phyloP scores from a whole-genome alignment of 92 coral and sea anemone species.

The Zoanthus sociatus region DNA sequence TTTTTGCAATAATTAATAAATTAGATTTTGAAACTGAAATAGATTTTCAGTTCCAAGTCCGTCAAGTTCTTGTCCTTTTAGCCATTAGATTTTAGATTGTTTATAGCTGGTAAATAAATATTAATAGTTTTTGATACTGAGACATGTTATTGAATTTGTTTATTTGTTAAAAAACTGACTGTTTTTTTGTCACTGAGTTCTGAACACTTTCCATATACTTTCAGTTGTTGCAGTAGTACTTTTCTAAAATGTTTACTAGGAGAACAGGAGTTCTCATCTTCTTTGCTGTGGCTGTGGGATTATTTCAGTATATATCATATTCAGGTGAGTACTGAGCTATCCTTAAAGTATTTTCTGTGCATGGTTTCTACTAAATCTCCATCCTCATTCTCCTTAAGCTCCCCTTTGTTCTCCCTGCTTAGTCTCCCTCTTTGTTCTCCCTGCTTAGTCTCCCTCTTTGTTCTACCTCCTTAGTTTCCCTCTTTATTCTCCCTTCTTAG shows the following conservation, averaged over 20 bases:
- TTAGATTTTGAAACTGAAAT: no score
- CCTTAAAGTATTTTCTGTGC: neutral
- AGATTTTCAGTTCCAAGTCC: no score
- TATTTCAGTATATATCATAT: conserved; percentile 40
- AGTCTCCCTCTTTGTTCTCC: neutral
- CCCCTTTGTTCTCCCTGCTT: neutral
- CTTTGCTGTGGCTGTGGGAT: conserved; percentile 12
- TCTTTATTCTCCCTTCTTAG: no score
- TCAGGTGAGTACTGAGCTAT: conserved; percentile 49
- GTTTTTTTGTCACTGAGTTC: neutral
- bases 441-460: neutral
- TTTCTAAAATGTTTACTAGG: conserved; percentile 38
- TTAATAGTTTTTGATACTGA: no score
- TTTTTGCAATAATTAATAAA: no score
- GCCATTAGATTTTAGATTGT: no score
- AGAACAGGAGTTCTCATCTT: conserved; percentile 34
- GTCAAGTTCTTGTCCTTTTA: no score
- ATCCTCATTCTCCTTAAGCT: neutral
- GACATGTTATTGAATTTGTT: no score
- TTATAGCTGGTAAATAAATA: no score
- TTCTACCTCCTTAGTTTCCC: neutral
- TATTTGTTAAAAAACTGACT: no score
- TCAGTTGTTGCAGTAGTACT: neutral
- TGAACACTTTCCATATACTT: neutral
- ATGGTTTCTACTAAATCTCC: no score